Evolutionary conservation across 2,113 vertebrate species (phyloP).

Genomic region (Tauraco erythrolophus): DNA sequence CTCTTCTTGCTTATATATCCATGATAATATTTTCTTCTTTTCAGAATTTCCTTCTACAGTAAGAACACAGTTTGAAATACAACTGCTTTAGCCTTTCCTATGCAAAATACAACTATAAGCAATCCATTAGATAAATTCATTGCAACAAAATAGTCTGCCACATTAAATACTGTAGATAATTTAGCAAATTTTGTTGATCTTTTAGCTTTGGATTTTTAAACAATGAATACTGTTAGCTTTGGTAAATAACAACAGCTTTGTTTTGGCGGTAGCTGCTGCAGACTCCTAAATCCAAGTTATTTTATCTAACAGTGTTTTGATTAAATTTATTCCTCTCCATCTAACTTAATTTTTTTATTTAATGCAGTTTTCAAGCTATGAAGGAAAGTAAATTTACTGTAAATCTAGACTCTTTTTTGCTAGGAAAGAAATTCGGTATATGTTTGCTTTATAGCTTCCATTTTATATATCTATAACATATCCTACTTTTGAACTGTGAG

Average conservation of each 20-base stretch:
- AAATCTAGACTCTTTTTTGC: conserved; percentile 51
- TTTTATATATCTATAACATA: conserved; percentile 62
- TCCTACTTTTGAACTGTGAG: conserved; percentile 23
- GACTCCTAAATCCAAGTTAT: conserved; percentile 72
- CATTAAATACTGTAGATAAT: not conserved
- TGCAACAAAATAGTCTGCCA: not conserved
- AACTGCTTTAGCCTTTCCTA: not conserved
- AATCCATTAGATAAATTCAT: not conserved
- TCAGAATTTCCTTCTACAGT: not conserved
- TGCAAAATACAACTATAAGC: not conserved
- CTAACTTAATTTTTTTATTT: conserved; percentile 79
- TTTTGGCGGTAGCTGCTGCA: conserved; percentile 71
- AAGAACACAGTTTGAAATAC: not conserved
- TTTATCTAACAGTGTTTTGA: conserved; percentile 75
- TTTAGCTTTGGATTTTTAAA: conserved; percentile 37
- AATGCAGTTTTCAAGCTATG: conserved; percentile 72
- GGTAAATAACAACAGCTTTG: conserved; percentile 57
- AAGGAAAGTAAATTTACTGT: conserved; percentile 74
- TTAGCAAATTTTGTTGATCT: not conserved
- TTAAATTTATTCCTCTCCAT: conserved; percentile 74
- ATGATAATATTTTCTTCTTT: not conserved
- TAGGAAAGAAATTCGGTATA: conserved; percentile 48
- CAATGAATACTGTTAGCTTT: conserved; percentile 1
- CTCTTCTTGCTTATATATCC: not conserved
- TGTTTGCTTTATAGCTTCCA: conserved; percentile 65